These are phyloP conservation scores for Oppia nitens DNA, from an alignment of 1,140 invertebrate species.

Conservation along the genomic window DNA sequence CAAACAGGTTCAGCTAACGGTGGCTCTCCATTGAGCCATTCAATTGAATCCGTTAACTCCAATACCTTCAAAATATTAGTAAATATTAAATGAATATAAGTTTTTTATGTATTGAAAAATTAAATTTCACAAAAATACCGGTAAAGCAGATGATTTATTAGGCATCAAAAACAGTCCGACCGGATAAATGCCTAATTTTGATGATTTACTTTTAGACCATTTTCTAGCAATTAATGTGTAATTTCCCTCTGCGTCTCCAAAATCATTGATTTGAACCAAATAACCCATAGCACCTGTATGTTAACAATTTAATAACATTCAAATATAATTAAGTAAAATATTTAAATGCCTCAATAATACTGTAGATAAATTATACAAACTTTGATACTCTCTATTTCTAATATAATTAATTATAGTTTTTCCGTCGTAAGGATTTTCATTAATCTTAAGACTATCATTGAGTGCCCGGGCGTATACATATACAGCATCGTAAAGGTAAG, in stretches of 20 bases:
- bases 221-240: slow-evolving; percentile 67
- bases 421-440: slow-evolving; percentile 48
- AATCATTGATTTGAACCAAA: slow-evolving; percentile 77
- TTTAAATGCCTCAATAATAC: not conserved
- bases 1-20: slow-evolving; percentile 82
- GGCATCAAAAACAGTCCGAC: slow-evolving; percentile 41
- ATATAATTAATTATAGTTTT: slow-evolving; percentile 48
- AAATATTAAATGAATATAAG: not conserved
- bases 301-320: slow-evolving; percentile 35
- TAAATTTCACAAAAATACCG: slow-evolving; percentile 23
- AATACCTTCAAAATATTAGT: slow-evolving; percentile 13
- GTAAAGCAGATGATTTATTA: slow-evolving; percentile 23
- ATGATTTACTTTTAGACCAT: slow-evolving; percentile 14
- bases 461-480: slow-evolving; percentile 73
- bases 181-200: slow-evolving; percentile 46
- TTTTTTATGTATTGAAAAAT: slow-evolving; percentile 12
- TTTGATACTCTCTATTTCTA: slow-evolving; percentile 53
- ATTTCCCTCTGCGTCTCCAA: slow-evolving; percentile 87
- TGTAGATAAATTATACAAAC: slow-evolving; percentile 33
- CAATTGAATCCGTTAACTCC: slow-evolving; percentile 46
- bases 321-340: not conserved
- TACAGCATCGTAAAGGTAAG: slow-evolving; percentile 89
- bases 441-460: slow-evolving; percentile 38
- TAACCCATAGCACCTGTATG: slow-evolving; percentile 46
- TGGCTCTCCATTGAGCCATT: slow-evolving; percentile 26